Evolutionary conservation across 1,140 invertebrate species (phyloP).

Genomic region (Diorhabda sublineata): DNA sequence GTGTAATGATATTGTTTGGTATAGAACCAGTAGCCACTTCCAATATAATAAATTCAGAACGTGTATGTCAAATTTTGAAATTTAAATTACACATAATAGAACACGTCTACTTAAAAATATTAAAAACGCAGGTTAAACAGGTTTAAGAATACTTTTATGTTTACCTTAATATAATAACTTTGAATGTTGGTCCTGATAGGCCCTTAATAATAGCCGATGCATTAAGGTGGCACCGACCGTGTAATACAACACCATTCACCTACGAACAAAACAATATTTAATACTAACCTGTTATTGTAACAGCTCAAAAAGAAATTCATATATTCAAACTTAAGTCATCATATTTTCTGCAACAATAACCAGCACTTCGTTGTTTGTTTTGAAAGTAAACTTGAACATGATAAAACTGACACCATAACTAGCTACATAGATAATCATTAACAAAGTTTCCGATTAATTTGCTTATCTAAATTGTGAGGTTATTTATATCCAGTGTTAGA

Average conservation of each 20-base stretch:
- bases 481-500: constrained; percentile 18
- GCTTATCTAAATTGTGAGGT: constrained; percentile 22
- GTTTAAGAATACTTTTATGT: background rate
- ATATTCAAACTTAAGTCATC: constrained; percentile 22
- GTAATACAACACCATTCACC: constrained; percentile 92
- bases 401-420: too few relatives aligned
- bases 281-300: constrained; percentile 32
- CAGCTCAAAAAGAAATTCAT: constrained; percentile 37
- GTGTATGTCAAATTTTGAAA: too few relatives aligned
- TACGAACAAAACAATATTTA: constrained; percentile 47
- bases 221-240: constrained; percentile 92
- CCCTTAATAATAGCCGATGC: constrained; percentile 94
- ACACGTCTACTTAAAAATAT: too few relatives aligned
- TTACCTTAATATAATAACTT: constrained; percentile 83
- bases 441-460: background rate
- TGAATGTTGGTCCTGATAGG: constrained; percentile 75
- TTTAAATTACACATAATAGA: too few relatives aligned
- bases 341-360: constrained; percentile 20
- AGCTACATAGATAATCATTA: too few relatives aligned
- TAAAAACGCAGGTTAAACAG: too few relatives aligned
- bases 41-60: too few relatives aligned
- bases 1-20: too few relatives aligned
- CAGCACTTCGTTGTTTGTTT: constrained; percentile 9
- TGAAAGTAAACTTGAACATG: too few relatives aligned
- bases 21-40: too few relatives aligned